phyloP scores from a whole-genome alignment of 2,888 invertebrate genomes.

The Aporophyla nigra region DNA sequence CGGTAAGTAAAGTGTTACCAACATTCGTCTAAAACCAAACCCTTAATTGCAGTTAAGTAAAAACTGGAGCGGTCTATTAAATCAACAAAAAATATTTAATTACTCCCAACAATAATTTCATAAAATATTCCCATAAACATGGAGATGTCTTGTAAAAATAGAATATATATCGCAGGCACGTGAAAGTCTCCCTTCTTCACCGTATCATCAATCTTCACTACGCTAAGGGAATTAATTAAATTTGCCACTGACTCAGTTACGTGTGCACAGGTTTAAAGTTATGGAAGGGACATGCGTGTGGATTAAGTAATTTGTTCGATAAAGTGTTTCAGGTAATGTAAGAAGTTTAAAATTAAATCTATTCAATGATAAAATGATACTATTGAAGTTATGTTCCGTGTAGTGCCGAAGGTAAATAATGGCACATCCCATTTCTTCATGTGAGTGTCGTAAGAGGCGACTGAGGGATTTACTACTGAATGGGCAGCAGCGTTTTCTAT shows the following conservation, averaged over 20 bases:
- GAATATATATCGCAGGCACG: slow-evolving; percentile 72
- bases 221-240: slow-evolving; percentile 79
- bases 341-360: too few relatives aligned
- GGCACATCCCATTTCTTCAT: too few relatives aligned
- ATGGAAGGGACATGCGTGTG: slow-evolving; percentile 43
- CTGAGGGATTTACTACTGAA: too few relatives aligned
- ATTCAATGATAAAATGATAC: too few relatives aligned
- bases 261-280: slow-evolving; percentile 50
- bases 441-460: too few relatives aligned
- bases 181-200: slow-evolving; percentile 68
- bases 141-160: slow-evolving; percentile 58
- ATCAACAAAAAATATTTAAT: slow-evolving; percentile 26
- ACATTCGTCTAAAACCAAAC: not conserved
- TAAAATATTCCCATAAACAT: slow-evolving; percentile 14
- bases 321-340: not conserved
- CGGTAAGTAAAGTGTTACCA: too few relatives aligned
- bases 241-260: slow-evolving; percentile 73
- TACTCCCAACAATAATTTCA: slow-evolving; percentile 37
- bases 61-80: not conserved
- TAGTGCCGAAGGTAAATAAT: too few relatives aligned
- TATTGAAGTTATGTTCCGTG: too few relatives aligned
- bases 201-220: slow-evolving; percentile 75
- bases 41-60: not conserved
- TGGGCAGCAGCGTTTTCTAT: too few relatives aligned
- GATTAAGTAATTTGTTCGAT: slow-evolving; percentile 25